Evolutionary conservation across 35 echinoderm and acorn worm genomes (phyloP).

Genomic region (Strongylocentrotus purpuratus): DNA sequence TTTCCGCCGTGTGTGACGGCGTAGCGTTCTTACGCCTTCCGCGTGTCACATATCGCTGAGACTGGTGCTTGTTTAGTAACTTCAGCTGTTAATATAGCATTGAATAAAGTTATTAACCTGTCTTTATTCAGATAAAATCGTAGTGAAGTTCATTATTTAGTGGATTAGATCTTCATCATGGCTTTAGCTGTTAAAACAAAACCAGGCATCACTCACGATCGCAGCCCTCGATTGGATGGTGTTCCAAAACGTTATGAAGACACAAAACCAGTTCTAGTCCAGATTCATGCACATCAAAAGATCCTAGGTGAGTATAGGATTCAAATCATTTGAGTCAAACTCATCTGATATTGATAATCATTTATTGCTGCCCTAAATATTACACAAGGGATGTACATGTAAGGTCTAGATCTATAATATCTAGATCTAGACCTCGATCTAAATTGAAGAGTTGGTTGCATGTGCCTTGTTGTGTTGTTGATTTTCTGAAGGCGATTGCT

Average conservation of each 20-base stretch:
- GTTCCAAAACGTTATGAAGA: slow-evolving; percentile 96
- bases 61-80: not conserved
- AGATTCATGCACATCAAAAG: slow-evolving; percentile 80
- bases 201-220: slow-evolving; percentile 28
- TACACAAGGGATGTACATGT: too few species aligned
- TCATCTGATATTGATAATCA: too few species aligned
- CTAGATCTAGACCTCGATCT: not conserved
- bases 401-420: not conserved
- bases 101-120: not conserved
- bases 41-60: not conserved
- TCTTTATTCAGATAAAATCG: not conserved
- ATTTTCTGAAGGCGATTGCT: too few species aligned
- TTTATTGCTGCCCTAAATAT: not conserved
- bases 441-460: too few species aligned
- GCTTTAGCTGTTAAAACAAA: slow-evolving; percentile 44
- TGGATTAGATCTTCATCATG: not conserved
- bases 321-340: too few species aligned
- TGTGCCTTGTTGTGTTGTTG: too few species aligned
- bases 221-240: slow-evolving; percentile 68
- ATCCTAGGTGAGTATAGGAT: slow-evolving; percentile 78
- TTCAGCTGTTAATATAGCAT: too few species aligned
- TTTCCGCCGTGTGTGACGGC: not conserved
- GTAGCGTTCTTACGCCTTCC: not conserved
- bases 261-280: slow-evolving; percentile 75
- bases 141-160: not conserved